Conservation (phyloP, 2,113 vertebrate genomes). For the Anas platyrhynchos region DNA sequence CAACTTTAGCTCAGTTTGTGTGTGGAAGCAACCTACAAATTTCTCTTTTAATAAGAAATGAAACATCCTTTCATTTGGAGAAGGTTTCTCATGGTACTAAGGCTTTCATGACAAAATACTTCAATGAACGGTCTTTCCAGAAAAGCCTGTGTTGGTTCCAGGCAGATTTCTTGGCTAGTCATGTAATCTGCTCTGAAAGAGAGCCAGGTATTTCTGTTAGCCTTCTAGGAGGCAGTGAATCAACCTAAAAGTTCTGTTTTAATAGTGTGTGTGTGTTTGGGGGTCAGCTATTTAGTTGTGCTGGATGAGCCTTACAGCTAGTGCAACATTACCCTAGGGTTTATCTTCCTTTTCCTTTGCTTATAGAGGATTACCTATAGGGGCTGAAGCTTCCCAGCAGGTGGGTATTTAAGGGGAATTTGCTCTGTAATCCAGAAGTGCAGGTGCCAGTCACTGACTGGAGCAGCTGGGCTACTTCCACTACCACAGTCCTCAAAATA, state of each 20-base stretch:
- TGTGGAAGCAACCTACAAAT: not conserved
- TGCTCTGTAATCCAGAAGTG: not conserved
- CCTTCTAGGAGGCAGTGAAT: not conserved
- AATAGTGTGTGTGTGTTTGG: not conserved
- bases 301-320: not conserved
- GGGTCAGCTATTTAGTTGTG: not conserved
- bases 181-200: not conserved
- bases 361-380: not conserved
- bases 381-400: not conserved
- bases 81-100: not conserved
- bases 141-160: not conserved
- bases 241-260: not conserved
- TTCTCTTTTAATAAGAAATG: not conserved
- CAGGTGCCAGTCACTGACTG: accelerated
- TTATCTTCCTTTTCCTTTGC: not conserved
- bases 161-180: not conserved
- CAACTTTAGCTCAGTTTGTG: not conserved
- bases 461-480: not conserved
- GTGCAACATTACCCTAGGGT: not conserved
- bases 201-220: not conserved
- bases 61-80: not conserved
- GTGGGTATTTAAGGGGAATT: not conserved
- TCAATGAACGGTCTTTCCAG: not conserved
- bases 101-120: not conserved
- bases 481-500: not conserved